Base-by-base conservation (phyloP, 2,113 vertebrate genomes). In the Chloropsis cyanopogon region DNA sequence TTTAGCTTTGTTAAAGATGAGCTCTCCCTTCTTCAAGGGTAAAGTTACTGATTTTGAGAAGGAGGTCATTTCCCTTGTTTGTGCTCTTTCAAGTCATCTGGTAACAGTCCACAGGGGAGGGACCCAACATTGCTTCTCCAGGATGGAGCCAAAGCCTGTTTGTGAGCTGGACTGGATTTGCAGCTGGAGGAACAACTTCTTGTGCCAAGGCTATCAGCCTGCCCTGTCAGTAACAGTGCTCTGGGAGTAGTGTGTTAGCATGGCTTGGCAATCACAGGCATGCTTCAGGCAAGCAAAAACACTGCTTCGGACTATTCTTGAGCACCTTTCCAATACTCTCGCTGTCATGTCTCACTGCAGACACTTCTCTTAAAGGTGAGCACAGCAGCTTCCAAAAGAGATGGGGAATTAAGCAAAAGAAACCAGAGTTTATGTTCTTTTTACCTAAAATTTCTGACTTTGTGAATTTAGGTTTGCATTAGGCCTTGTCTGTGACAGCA, bases 221-320 rank as follows among this genome's bases (percentile, higher is more conserved):
- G 61, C 18, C 28, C 33, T 75, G 25, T 59, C 5, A 0, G 70
- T 33, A 35, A 33, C 23, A 18, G 47, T 49, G 66, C 31, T 75
- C 35, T 22, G 39, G 1, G 4, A 52, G 29, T 0, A 22, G 56
- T 3, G 29, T 76, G 50, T 19, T 26, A 26, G 42, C 1, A 2
- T 41, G 82, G n/a, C 22, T 35, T 52, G 86, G 79, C 66, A 78
- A 20, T 18, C 69, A 29, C 14, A 14, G 52, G 6, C 41, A 46
- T 0, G 0, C 60, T 50, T 75, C 39, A 59, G 85, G 88, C 42
- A 54, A 68, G 26, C 14, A 24, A 64, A 92, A 82, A 63, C 0
- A 1, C 33, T 21, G 3, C 59, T 79, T 92, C 50, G 47, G 79
- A 13, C 19, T 52, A 35, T 19, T 82, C 56, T 54, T 68, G 66